Conservation (phyloP, 2,113 vertebrate species). For the Sphaerodactylus townsendi region DNA sequence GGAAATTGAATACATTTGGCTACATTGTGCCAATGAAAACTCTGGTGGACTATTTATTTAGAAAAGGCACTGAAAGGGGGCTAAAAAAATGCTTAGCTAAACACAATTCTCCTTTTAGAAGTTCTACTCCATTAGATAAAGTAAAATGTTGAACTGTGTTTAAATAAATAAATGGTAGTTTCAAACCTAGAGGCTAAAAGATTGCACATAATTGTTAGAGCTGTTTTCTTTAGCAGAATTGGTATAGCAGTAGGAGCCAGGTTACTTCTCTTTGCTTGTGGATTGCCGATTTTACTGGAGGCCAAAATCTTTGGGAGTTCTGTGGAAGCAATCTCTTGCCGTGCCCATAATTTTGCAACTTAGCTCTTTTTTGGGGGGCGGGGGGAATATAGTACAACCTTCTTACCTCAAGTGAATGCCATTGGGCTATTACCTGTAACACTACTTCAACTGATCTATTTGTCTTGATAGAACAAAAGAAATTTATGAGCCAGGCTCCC, state of each 20-base stretch:
- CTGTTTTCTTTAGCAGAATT: slow-evolving; percentile 62
- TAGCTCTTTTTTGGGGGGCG: slow-evolving; percentile 31
- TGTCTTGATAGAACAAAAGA: slow-evolving; percentile 38
- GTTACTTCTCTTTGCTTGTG: slow-evolving; percentile 59
- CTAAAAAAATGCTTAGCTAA: slow-evolving; percentile 61
- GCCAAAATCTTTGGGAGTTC: slow-evolving; percentile 58
- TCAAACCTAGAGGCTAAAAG: slow-evolving; percentile 62
- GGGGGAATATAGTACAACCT: slow-evolving; percentile 60
- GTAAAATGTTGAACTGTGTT: slow-evolving; percentile 63
- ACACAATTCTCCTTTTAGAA: slow-evolving; percentile 60
- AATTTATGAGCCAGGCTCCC: slow-evolving; percentile 8
- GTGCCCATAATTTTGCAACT: slow-evolving; percentile 55
- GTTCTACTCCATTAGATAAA: slow-evolving; percentile 70
- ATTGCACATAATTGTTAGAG: slow-evolving; percentile 65
- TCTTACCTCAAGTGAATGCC: slow-evolving; percentile 69
- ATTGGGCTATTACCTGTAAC: slow-evolving; percentile 46
- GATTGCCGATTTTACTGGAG: slow-evolving; percentile 54
- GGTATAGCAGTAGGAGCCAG: slow-evolving; percentile 53
- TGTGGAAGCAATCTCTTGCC: slow-evolving; percentile 41
- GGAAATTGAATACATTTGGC: slow-evolving; percentile 60
- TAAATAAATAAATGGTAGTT: slow-evolving; percentile 65
- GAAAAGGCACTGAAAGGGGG: slow-evolving; percentile 59
- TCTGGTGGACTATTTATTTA: slow-evolving; percentile 72
- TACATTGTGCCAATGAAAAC: slow-evolving; percentile 68
- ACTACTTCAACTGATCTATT: slow-evolving; percentile 37